Percentiles rank a stretch among this genome's conserved stretches.
These are phyloP conservation scores for Micronycteris hirsuta DNA, from an alignment of 2,113 vertebrate species.

Conservation along the genomic window DNA sequence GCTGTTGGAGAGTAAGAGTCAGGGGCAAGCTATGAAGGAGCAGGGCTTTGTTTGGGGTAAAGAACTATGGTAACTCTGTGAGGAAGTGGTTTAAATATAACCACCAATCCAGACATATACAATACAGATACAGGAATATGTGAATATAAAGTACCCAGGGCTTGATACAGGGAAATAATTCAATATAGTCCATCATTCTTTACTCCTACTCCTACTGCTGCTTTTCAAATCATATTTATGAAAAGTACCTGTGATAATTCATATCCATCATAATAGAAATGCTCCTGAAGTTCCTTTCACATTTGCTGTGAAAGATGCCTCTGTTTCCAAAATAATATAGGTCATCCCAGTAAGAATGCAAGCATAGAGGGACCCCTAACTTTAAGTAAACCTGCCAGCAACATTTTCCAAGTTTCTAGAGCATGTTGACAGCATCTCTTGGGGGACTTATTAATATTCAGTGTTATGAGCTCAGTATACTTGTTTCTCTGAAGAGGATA, in stretches of 20 bases:
- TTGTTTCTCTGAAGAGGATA: background rate
- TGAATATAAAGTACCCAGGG: background rate
- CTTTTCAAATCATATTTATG: slow-evolving; percentile 34
- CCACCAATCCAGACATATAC: background rate
- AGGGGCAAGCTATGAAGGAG: background rate
- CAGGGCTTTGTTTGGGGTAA: background rate
- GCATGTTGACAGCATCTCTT: background rate
- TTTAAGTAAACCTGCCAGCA: background rate
- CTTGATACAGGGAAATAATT: background rate
- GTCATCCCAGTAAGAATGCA: background rate
- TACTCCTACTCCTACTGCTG: background rate
- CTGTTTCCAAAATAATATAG: background rate
- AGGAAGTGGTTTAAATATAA: background rate
- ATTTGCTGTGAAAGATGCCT: background rate
- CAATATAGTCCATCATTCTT: background rate
- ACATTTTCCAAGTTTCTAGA: background rate
- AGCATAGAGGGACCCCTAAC: background rate
- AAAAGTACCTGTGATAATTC: background rate
- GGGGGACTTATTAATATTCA: background rate
- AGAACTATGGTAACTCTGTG: background rate
- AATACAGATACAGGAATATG: background rate
- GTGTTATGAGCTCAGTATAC: background rate
- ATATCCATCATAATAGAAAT: background rate
- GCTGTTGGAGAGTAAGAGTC: background rate
- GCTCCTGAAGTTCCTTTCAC: background rate